Base-by-base conservation (phyloP, 2,888 invertebrate genomes). In the Chaitophorus viminalis region DNA sequence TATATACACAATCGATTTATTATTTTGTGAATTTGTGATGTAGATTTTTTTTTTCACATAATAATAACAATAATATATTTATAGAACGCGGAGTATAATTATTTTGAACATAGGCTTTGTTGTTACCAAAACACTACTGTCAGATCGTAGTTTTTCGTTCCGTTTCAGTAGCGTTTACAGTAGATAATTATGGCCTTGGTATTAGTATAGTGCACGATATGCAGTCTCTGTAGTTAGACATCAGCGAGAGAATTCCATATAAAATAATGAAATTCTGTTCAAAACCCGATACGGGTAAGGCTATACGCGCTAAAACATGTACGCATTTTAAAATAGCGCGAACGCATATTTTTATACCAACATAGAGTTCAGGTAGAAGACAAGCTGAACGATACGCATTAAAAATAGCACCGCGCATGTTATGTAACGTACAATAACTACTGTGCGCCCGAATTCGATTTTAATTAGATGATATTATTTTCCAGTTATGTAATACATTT, bases 131-230 rank as follows among this genome's bases (percentile, higher is more conserved):
- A 79, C 33, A 74, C 54, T 65, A 74, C 75, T 60, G 74, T 81
- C 65, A 21, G 65, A 74, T 74, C 39, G 25, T 81, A 36, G 39
- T 79, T 74, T 86, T 87, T 74, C 81, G 81, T 81, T 87, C 81
- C 87, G 81, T 87, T 87, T 87, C 87, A 87, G 87, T 87, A 81
- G 81, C 65, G 65, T 75, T 79, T 75, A 75, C 74, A 87, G 60
- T 82, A 79, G 36, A 81, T 87, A 81, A 87, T 87, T 81, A 46
- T 46, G 75, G 74, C 87, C 87, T 87, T 87, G 87, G 74, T 72
- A 60, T 72, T 65, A 76, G 60, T 52, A 54, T 74, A 70, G 60
- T 82, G 82, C 60, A 60, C 46, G 46, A 60, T n/a, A n/a, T 81
- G 84, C 52, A 84, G 46, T 85, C 18, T 17, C 60, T 46, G n/a